phyloP scores from a whole-genome alignment of 2,888 invertebrate species.

The Lochmaea crataegi region DNA sequence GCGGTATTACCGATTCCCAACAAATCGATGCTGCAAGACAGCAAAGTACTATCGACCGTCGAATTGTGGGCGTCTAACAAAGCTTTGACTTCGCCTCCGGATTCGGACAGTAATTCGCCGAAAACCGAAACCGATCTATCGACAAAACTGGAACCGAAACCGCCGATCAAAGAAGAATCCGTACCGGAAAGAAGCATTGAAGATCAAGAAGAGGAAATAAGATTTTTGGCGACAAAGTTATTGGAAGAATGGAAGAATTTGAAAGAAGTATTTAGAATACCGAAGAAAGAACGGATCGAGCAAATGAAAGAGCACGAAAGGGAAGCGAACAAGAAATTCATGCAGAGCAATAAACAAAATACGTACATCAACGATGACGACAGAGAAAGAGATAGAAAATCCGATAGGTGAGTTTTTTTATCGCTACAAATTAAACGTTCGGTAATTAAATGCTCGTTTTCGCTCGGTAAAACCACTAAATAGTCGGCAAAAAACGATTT shows the following conservation, averaged over 20 bases:
- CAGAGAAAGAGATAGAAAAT: conserved; percentile 49
- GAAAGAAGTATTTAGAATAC: conserved; percentile 88
- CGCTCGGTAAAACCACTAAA: no score
- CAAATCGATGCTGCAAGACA: conserved; percentile 92
- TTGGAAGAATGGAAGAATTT: conserved; percentile 80
- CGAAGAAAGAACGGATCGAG: conserved; percentile 92
- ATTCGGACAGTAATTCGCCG: conserved; percentile 63
- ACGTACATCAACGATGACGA: conserved; percentile 48
- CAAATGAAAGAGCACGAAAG: conserved; percentile 96
- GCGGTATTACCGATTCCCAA: conserved; percentile 91
- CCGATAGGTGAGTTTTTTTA: conserved; percentile 12
- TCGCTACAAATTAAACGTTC: no score
- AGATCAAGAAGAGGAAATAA: conserved; percentile 66
- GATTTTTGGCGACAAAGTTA: conserved; percentile 72
- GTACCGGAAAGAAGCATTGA: conserved; percentile 43
- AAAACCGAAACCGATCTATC: conserved; percentile 44
- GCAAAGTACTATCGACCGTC: conserved; percentile 86
- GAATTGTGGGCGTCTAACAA: conserved; percentile 80
- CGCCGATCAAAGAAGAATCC: conserved; percentile 33
- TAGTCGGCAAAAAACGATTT: no score
- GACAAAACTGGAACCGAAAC: conserved; percentile 33
- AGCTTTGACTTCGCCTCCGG: conserved; percentile 61
- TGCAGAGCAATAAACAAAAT: conserved; percentile 52
- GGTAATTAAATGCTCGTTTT: no score
- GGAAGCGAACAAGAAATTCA: conserved; percentile 77